Conservation (phyloP, 2,113 vertebrate species). For the Chionis minor region DNA sequence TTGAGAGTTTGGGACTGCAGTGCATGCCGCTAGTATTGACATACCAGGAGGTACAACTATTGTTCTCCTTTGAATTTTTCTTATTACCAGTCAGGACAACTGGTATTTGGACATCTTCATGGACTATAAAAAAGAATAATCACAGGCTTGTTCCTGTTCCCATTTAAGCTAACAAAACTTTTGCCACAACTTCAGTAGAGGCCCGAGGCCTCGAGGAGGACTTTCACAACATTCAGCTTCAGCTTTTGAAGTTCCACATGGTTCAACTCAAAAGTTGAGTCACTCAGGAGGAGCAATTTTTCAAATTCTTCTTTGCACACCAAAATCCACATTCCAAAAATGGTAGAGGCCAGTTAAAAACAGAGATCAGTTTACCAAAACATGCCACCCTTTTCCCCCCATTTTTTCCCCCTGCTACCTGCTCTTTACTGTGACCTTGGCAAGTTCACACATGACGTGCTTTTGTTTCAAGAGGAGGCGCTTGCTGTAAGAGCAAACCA, state of each 20-base stretch:
- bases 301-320: neutral
- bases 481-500: neutral
- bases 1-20: neutral
- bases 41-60: neutral
- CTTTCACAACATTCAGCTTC: neutral
- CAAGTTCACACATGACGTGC: neutral
- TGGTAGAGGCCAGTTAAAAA: neutral
- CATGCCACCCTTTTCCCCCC: accelerated
- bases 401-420: neutral
- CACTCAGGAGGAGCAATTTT: neutral
- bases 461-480: neutral
- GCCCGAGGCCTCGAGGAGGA: neutral
- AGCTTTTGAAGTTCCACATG: conserved; percentile 10
- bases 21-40: neutral
- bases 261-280: neutral
- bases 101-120: neutral
- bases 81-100: neutral
- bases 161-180: neutral
- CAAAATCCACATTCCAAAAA: neutral
- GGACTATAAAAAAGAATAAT: neutral
- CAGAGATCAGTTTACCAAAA: neutral
- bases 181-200: neutral
- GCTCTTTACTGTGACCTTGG: neutral
- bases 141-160: neutral
- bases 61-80: neutral